These are phyloP conservation scores for Cordilura impudica DNA, from an alignment of 2,888 invertebrate genomes.

Conservation along the genomic window DNA sequence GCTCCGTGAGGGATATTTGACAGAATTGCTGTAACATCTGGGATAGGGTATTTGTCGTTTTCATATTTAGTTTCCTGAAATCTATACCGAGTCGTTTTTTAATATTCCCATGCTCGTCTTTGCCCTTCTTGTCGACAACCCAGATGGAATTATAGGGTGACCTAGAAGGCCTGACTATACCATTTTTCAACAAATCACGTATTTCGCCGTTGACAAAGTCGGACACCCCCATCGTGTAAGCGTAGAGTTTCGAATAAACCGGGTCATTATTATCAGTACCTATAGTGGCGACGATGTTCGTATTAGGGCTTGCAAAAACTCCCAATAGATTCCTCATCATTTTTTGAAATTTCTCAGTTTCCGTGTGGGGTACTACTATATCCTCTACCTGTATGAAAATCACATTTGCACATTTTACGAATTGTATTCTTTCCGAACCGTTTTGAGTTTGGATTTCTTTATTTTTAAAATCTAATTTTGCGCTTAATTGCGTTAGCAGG, in stretches of 20 bases:
- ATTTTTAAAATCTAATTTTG: no score
- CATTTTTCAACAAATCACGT: no score
- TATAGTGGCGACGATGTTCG: constrained; percentile 43
- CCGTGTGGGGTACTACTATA: no score
- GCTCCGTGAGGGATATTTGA: no score
- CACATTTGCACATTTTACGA: no score
- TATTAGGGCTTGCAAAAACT: constrained; percentile 42
- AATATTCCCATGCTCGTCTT: not conserved
- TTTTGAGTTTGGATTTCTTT: no score
- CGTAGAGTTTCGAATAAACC: constrained; percentile 28
- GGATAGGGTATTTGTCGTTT: constrained; percentile 12
- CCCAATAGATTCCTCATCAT: not conserved
- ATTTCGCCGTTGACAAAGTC: no score
- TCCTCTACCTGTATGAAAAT: no score
- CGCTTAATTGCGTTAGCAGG: no score
- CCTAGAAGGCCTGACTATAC: constrained; percentile 39
- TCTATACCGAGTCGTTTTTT: constrained; percentile 25
- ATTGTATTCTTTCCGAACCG: no score
- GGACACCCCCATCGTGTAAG: constrained; percentile 38
- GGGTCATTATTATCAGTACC: constrained; percentile 26
- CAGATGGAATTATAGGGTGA: constrained; percentile 23
- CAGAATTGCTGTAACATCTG: not conserved
- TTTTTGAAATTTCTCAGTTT: no score
- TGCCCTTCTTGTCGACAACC: constrained; percentile 29
- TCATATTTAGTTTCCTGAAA: constrained; percentile 16